phyloP scores from a whole-genome alignment of 2,888 invertebrate species.

The Notocelia uddmanniana region DNA sequence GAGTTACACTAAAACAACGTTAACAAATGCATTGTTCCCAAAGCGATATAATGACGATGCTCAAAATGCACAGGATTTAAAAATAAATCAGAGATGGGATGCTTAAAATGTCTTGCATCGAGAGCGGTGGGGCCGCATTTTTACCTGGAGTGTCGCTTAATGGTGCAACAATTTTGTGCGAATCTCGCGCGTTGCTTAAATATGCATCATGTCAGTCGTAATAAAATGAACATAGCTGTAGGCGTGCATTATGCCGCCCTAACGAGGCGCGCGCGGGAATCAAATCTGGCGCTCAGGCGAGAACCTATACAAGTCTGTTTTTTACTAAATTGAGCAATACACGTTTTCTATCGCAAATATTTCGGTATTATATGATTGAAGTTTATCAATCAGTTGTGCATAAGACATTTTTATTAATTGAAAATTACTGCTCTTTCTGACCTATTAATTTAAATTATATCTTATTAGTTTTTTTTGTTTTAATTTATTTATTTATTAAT shows the following conservation, averaged over 20 bases:
- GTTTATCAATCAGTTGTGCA: no score
- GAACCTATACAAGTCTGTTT: constrained; percentile 47
- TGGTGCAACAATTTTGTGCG: constrained; percentile 68
- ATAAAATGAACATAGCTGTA: constrained; percentile 59
- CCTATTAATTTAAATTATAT: no score
- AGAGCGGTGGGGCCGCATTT: constrained; percentile 54
- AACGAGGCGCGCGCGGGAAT: constrained; percentile 66
- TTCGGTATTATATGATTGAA: no score
- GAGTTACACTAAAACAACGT: background rate
- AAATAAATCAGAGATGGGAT: constrained; percentile 35
- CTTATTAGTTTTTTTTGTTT: no score
- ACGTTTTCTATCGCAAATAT: no score
- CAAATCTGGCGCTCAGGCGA: constrained; percentile 61
- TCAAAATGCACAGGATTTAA: constrained; percentile 33
- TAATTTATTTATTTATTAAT: no score
- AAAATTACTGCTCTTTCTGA: no score
- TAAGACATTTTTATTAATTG: no score
- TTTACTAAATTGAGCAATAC: constrained; percentile 19
- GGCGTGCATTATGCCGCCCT: constrained; percentile 51
- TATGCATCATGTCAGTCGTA: constrained; percentile 61
- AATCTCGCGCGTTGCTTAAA: constrained; percentile 63
- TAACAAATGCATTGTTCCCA: background rate
- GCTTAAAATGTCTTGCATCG: constrained; percentile 46
- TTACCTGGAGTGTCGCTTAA: constrained; percentile 67
- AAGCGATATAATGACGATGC: constrained; percentile 15